Evolutionary conservation across 2,797 vertebrate species (phyloP).

Genomic region (Rhinoraja longicauda): DNA sequence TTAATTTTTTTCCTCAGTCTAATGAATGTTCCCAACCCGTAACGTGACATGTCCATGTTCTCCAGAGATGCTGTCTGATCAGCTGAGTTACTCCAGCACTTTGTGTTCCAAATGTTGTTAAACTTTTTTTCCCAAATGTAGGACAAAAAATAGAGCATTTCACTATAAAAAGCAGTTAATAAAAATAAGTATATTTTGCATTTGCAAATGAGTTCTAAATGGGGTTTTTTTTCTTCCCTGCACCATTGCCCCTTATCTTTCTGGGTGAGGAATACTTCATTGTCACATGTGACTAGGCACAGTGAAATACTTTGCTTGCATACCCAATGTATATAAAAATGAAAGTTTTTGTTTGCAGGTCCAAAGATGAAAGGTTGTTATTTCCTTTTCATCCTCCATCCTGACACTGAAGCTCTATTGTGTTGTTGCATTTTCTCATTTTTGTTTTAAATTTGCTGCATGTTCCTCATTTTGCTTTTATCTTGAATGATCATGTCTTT

Average conservation of each 20-base stretch:
- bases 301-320: too few species aligned
- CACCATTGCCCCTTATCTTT: not conserved
- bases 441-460: not conserved
- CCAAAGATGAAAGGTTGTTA: not conserved
- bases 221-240: not conserved
- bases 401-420: not conserved
- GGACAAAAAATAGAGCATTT: not conserved
- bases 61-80: too few species aligned
- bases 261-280: not conserved
- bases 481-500: not conserved
- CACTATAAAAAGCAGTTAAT: too few species aligned
- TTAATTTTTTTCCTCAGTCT: too few species aligned
- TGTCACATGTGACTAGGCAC: too few species aligned
- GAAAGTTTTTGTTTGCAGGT: not conserved
- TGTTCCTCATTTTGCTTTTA: not conserved
- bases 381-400: not conserved
- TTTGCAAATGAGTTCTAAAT: not conserved
- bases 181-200: not conserved
- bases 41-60: too few species aligned
- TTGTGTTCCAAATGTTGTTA: too few species aligned
- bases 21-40: too few species aligned
- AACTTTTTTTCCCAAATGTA: too few species aligned
- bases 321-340: too few species aligned
- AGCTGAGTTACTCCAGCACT: too few species aligned
- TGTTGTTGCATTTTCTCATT: not conserved